Base-by-base conservation (phyloP, 2,888 invertebrate species). In the Teleiodes luculella region DNA sequence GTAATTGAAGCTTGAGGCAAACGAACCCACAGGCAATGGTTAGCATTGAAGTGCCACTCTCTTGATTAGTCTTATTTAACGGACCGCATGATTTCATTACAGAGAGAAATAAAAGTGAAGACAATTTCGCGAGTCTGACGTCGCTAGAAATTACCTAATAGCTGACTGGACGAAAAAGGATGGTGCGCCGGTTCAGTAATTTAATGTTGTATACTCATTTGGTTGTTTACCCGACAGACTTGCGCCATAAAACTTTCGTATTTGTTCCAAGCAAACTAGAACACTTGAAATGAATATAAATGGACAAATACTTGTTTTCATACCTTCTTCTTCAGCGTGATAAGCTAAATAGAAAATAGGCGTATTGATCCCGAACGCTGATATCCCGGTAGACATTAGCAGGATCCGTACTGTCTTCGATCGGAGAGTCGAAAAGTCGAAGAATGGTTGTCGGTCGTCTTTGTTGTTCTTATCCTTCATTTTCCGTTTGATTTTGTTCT, bases 371-470 rank as follows among this genome's bases (percentile, higher is more conserved):
- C 97, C 97, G 73, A 96, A 94, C 5, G 95, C 95, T 11, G 92
- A 92, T 75, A 96, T 93, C 7, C 95, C 94, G 1, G 95, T 95
- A 4, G 96, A 95, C 68, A 95, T 91, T 55, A 97, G 90, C 55
- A 97, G 84, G 65, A 96, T 96, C 66, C 95, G 93, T 36, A 97
- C 94, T 30, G 96, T 96, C 78, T 95, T 95, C 72, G 96, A 96
- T 72, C 93, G 93, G 57, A 97, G 88, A 6, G 96, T 96, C 56
- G 94, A 94, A 74, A 96, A 95, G 79, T 97, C 97, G 73, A 96
- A 95, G 84, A 96, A 96, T 0, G 96, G 95, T 37, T 95, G 95
- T 59, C 94, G 92, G 67, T 96, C 96, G 65, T 95, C 95, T 36
- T 88, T 74, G 67, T 94, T 94, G 72, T 93, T 95, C 71, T 94